A percentile compares a stretch with the other conserved stretches of the same genome.
phyloP scores from a whole-genome alignment of 2,797 vertebrate genomes.

The Antrozous pallidus region DNA sequence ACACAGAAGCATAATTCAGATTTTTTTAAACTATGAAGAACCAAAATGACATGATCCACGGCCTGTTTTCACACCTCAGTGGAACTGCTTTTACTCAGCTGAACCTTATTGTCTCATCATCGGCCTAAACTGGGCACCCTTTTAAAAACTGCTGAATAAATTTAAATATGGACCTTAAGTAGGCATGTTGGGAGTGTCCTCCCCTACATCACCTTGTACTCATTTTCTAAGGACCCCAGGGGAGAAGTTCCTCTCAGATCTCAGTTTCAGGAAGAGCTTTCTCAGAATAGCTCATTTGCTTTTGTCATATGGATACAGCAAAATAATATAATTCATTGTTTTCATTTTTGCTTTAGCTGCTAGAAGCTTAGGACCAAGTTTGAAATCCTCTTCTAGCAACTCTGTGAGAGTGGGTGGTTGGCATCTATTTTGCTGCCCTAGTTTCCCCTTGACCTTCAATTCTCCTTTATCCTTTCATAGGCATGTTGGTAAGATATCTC shows the following conservation, averaged over 20 bases:
- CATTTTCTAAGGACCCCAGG: not conserved
- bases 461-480: not conserved
- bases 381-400: not conserved
- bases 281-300: not conserved
- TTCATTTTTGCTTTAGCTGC: not conserved
- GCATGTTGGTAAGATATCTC: not conserved
- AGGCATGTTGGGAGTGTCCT: not conserved
- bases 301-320: not conserved
- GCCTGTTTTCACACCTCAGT: not conserved
- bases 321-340: not conserved
- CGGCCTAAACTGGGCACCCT: not conserved
- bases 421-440: not conserved
- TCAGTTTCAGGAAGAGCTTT: not conserved
- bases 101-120: not conserved
- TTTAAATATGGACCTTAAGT: not conserved
- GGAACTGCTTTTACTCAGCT: not conserved
- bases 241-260: not conserved
- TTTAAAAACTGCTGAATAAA: not conserved
- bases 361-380: not conserved
- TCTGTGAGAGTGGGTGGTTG: not conserved
- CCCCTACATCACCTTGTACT: not conserved
- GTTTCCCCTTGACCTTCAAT: not conserved
- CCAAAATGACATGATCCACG: not conserved
- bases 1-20: not conserved
- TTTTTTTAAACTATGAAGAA: not conserved